Evolutionary conservation across 2,888 invertebrate genomes (phyloP).

Genomic region (Conchocele bisecta): DNA sequence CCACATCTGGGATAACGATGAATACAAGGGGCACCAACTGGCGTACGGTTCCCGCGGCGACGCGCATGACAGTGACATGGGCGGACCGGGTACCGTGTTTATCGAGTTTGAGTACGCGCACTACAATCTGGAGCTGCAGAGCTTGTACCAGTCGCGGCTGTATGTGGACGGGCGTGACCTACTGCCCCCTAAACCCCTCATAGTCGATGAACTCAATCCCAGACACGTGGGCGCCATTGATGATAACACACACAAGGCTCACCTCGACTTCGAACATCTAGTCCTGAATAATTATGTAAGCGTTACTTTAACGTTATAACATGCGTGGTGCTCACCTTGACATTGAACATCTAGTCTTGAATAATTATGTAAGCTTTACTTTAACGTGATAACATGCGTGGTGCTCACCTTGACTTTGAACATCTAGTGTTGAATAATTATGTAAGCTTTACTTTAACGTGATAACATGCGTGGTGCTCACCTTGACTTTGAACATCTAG

Average conservation of each 20-base stretch:
- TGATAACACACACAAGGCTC: slow-evolving; percentile 57
- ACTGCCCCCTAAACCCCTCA: slow-evolving; percentile 63
- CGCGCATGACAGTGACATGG: slow-evolving; percentile 56
- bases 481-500: too few relatives aligned
- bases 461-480: too few relatives aligned
- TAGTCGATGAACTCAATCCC: slow-evolving; percentile 64
- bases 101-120: slow-evolving; percentile 61
- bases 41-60: slow-evolving; percentile 63
- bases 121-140: slow-evolving; percentile 47
- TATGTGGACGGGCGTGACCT: slow-evolving; percentile 67
- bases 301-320: too few relatives aligned
- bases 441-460: too few relatives aligned
- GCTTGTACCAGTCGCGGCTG: slow-evolving; percentile 36
- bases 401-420: too few relatives aligned
- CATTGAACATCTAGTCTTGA: too few relatives aligned
- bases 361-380: too few relatives aligned
- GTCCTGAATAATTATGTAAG: slow-evolving; percentile 67
- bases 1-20: slow-evolving; percentile 61
- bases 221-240: slow-evolving; percentile 37
- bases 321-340: too few relatives aligned
- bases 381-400: too few relatives aligned
- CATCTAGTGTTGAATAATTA: too few relatives aligned
- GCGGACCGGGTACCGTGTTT: slow-evolving; percentile 73
- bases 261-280: slow-evolving; percentile 71
- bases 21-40: slow-evolving; percentile 62